phyloP scores from a whole-genome alignment of 2,888 invertebrate species.

The Cantharis flavilabris region DNA sequence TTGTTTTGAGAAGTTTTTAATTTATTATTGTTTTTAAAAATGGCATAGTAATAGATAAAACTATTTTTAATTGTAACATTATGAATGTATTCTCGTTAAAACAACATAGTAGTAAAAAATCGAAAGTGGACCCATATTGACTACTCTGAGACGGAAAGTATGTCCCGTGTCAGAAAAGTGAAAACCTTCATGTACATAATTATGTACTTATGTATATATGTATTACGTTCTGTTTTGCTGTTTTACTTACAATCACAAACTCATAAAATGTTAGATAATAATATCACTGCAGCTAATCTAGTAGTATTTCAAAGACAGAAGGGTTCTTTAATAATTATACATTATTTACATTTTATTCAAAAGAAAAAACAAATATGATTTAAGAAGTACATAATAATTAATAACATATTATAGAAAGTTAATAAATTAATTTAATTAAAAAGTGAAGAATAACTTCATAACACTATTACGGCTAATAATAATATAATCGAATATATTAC shows the following conservation, averaged over 20 bases:
- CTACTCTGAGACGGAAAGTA: background rate
- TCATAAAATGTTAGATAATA: too few relatives aligned
- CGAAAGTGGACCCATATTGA: background rate
- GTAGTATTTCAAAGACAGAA: background rate
- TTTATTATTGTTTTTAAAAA: background rate
- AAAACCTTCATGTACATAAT: background rate
- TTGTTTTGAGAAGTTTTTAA: background rate
- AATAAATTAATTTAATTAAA: background rate
- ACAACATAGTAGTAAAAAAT: background rate
- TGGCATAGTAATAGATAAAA: background rate
- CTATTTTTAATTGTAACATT: background rate
- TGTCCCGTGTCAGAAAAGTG: background rate
- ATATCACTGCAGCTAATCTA: too few relatives aligned
- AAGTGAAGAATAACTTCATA: background rate
- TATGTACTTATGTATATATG: too few relatives aligned
- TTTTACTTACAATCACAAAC: background rate
- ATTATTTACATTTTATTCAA: background rate
- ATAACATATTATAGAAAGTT: background rate
- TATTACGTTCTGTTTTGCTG: background rate
- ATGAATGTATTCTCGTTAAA: background rate
- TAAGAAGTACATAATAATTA: background rate
- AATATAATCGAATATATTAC: background rate
- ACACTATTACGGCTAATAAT: background rate
- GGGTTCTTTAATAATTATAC: background rate
- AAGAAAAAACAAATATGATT: background rate